A percentile compares a stretch with the other conserved stretches of the same genome.
Conservation (phyloP, 2,797 vertebrate genomes). For the Propithecus deckenii region DNA sequence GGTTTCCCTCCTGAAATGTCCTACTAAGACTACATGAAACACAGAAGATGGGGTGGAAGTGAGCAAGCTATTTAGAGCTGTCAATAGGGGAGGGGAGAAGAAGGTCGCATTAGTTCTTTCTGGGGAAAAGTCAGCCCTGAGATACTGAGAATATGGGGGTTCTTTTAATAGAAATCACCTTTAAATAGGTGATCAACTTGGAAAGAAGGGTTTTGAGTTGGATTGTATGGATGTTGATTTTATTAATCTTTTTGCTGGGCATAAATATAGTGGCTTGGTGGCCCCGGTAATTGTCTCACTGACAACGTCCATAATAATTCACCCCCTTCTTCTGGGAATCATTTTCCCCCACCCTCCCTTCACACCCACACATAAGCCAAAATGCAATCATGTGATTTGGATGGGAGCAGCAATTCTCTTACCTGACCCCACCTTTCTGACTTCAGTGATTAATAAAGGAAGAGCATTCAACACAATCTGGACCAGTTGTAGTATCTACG, state of each 20-base stretch:
- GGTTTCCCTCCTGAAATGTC: neutral
- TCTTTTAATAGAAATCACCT: neutral
- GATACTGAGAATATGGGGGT: neutral
- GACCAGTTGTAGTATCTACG: neutral
- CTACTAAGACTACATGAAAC: neutral
- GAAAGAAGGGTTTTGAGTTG: neutral
- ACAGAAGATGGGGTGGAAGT: neutral
- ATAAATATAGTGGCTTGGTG: neutral
- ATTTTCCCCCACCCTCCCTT: neutral
- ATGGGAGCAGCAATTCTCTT: neutral
- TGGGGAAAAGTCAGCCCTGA: neutral
- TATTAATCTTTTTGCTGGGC: neutral
- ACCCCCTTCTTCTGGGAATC: neutral
- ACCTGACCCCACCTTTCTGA: neutral
- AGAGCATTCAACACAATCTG: neutral
- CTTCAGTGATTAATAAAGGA: neutral
- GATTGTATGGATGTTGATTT: neutral
- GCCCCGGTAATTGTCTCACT: neutral
- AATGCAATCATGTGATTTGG: neutral
- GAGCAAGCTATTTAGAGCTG: neutral
- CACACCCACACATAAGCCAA: neutral
- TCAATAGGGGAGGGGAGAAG: neutral
- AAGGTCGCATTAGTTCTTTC: neutral
- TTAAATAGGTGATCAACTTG: neutral
- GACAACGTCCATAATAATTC: neutral